Percentiles rank a stretch among this genome's conserved stretches.
phyloP scores from a whole-genome alignment of 2,797 vertebrate genomes.

The Tarsius wallacei region DNA sequence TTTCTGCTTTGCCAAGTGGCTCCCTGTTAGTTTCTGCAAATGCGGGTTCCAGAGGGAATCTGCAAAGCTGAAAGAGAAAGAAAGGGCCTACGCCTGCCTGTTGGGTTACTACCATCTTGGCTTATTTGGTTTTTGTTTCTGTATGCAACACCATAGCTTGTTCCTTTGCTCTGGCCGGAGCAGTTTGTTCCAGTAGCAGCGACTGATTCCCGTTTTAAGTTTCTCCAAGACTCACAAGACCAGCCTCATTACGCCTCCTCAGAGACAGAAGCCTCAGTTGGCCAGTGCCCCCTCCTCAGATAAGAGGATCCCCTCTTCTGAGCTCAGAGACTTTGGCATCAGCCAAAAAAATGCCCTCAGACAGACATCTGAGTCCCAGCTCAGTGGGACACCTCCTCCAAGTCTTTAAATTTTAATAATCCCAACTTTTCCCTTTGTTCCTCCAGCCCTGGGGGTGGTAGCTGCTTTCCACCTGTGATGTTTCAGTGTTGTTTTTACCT shows the following conservation, averaged over 20 bases:
- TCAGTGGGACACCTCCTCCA: not conserved
- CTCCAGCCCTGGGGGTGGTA: not conserved
- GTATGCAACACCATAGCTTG: not conserved
- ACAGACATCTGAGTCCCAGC: not conserved
- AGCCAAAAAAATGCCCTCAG: not conserved
- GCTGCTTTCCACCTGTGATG: not conserved
- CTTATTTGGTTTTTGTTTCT: not conserved
- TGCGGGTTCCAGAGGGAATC: not conserved
- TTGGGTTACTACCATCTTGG: accelerated
- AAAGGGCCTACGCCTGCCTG: accelerated
- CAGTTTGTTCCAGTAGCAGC: not conserved
- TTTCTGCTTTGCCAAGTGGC: not conserved
- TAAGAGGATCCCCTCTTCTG: not conserved
- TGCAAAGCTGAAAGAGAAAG: not conserved
- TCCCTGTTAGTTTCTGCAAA: not conserved
- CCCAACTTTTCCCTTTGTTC: not conserved
- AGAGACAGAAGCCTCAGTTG: not conserved
- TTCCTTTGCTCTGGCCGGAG: not conserved
- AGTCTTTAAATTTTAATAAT: slow-evolving; percentile 41
- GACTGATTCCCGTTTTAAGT: not conserved
- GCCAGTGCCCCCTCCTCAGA: not conserved
- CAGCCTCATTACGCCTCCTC: not conserved
- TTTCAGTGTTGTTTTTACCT: not conserved
- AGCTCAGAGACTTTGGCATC: not conserved
- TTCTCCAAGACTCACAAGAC: not conserved